Percentiles rank a stretch among this genome's conserved stretches.
These are phyloP conservation scores for Rostratula benghalensis DNA, from an alignment of 2,113 vertebrate genomes.

Conservation along the genomic window DNA sequence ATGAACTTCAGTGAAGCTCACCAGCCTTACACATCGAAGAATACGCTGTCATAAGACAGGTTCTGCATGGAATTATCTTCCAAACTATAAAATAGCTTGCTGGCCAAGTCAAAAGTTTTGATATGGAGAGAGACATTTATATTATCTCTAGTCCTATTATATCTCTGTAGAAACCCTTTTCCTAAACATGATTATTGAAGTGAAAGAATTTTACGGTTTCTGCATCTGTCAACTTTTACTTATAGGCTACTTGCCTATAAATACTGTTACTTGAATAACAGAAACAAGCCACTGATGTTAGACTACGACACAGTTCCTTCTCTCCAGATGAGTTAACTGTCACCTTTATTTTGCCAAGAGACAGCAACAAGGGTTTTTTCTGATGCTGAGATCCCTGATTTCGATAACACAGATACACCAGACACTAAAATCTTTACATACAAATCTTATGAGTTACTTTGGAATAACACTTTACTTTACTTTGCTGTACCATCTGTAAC, in stretches of 20 bases:
- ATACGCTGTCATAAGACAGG: slow-evolving; percentile 1
- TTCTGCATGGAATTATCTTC: slow-evolving; percentile 21
- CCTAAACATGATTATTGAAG: slow-evolving; percentile 18
- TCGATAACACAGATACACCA: background rate
- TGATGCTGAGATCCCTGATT: background rate
- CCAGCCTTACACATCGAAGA: slow-evolving; percentile 13
- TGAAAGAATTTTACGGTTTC: background rate
- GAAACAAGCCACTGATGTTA: background rate
- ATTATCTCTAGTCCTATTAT: slow-evolving; percentile 2
- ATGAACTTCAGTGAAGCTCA: background rate
- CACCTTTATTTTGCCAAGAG: background rate
- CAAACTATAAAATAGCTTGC: slow-evolving; percentile 24
- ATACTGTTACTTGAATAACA: background rate
- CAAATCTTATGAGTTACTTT: background rate
- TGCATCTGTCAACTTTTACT: slow-evolving; percentile 9
- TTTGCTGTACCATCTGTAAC: background rate
- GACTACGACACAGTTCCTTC: background rate
- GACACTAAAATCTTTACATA: background rate
- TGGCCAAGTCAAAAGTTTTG: slow-evolving; percentile 10
- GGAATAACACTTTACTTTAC: background rate
- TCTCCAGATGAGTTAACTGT: background rate
- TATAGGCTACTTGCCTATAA: background rate
- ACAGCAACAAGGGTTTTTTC: background rate
- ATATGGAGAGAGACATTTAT: slow-evolving; percentile 8
- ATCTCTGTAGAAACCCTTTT: background rate